phyloP scores from a whole-genome alignment of 1,140 invertebrate species.

The Rhizoglyphus robini region DNA sequence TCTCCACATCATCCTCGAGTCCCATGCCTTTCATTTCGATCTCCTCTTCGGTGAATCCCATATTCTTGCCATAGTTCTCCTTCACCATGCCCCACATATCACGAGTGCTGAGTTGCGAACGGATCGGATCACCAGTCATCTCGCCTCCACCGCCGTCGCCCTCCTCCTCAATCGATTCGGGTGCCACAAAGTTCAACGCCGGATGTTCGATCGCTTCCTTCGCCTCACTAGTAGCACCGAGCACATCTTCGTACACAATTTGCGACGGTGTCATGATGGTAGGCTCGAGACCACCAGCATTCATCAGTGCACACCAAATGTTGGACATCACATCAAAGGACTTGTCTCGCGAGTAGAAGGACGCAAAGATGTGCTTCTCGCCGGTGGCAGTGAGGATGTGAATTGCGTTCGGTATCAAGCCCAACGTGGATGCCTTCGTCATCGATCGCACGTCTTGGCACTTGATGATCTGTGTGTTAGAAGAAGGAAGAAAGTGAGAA shows the following conservation, averaged over 20 bases:
- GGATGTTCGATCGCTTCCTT: too few species aligned
- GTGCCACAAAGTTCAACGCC: too few species aligned
- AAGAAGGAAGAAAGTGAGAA: background rate
- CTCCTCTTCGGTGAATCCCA: background rate
- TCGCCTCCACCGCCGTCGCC: too few species aligned
- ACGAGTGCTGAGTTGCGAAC: background rate
- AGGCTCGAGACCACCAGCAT: too few species aligned
- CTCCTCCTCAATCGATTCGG: too few species aligned
- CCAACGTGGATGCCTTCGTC: background rate
- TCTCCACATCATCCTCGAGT: background rate
- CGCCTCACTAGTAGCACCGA: too few species aligned
- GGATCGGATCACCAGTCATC: too few species aligned
- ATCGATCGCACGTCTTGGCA: background rate
- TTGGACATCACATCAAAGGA: background rate
- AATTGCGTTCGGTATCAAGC: background rate
- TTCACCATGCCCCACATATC: background rate
- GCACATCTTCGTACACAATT: too few species aligned
- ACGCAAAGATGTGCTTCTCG: background rate
- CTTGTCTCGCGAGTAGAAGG: background rate
- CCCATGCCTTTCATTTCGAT: background rate
- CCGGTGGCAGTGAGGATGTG: background rate
- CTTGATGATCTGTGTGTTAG: background rate
- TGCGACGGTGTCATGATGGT: too few species aligned
- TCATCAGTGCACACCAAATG: background rate
- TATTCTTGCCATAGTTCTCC: background rate